phyloP scores from a whole-genome alignment of 2,888 invertebrate genomes.

The Melanophora roralis region DNA sequence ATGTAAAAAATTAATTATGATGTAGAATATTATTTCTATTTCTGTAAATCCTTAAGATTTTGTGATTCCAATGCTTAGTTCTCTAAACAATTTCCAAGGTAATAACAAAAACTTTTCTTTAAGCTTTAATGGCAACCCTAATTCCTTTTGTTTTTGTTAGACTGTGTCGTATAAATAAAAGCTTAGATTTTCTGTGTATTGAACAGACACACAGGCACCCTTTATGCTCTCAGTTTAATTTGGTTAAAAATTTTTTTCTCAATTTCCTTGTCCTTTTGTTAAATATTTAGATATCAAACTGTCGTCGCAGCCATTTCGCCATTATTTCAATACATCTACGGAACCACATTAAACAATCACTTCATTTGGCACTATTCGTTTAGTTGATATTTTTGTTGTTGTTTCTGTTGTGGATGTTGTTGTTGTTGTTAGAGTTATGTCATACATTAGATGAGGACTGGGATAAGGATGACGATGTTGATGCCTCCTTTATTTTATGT shows the following conservation, averaged over 20 bases:
- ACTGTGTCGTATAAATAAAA: too few relatives aligned
- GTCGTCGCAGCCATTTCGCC: slow-evolving; percentile 61
- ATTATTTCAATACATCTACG: slow-evolving; percentile 41
- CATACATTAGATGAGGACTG: slow-evolving; percentile 11
- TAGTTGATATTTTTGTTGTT: too few relatives aligned
- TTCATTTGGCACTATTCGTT: slow-evolving; percentile 29
- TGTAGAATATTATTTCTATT: too few relatives aligned
- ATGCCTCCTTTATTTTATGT: slow-evolving; percentile 45
- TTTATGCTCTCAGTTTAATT: slow-evolving; percentile 13
- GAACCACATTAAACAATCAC: slow-evolving; percentile 55
- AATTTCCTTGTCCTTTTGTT: slow-evolving; percentile 29
- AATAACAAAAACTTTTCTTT: too few relatives aligned
- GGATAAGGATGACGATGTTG: not conserved
- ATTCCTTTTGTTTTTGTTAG: not conserved
- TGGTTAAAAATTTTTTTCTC: not conserved
- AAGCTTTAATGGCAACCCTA: not conserved
- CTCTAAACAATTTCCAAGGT: too few relatives aligned
- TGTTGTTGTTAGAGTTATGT: slow-evolving; percentile 28
- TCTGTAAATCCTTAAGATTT: too few relatives aligned
- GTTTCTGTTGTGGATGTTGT: slow-evolving; percentile 23
- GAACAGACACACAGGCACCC: slow-evolving; percentile 43
- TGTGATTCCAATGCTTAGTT: too few relatives aligned
- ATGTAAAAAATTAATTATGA: too few relatives aligned
- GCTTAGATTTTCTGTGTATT: not conserved
- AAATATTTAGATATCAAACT: slow-evolving; percentile 60